Evolutionary conservation across 2,888 invertebrate species (phyloP).

Genomic region (Ctena decussata): DNA sequence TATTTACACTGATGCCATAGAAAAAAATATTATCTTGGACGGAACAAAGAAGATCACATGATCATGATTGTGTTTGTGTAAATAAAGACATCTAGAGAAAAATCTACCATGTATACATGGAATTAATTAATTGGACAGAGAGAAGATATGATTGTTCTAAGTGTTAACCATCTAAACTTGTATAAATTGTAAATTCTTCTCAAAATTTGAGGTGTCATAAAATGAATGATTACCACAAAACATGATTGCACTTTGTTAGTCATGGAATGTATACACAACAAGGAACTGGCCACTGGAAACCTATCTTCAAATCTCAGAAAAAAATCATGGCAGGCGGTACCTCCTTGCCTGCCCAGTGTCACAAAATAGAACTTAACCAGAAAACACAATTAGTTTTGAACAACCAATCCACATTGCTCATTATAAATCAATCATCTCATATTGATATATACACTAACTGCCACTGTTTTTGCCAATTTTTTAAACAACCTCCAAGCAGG

Average conservation of each 20-base stretch:
- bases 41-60: not conserved
- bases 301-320: too few species aligned
- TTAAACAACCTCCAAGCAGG: too few species aligned
- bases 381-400: too few species aligned
- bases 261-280: not conserved
- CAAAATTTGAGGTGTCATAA: not conserved
- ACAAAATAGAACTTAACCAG: too few species aligned
- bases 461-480: too few species aligned
- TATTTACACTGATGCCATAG: too few species aligned
- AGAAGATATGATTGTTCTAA: not conserved
- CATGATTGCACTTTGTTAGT: slow-evolving; percentile 7
- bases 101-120: not conserved
- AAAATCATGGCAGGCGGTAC: too few species aligned
- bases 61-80: not conserved
- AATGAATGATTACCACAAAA: not conserved
- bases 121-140: not conserved
- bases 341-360: too few species aligned
- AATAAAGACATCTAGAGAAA: not conserved
- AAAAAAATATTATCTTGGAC: not conserved
- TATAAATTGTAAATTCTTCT: slow-evolving; percentile 1
- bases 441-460: too few species aligned
- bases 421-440: too few species aligned
- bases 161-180: not conserved
- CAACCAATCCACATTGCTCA: too few species aligned
- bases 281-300: too few species aligned